Percentiles rank a stretch among this genome's conserved stretches.
Conservation (phyloP, 2,113 vertebrate genomes). For the Eubucco bourcierii region DNA sequence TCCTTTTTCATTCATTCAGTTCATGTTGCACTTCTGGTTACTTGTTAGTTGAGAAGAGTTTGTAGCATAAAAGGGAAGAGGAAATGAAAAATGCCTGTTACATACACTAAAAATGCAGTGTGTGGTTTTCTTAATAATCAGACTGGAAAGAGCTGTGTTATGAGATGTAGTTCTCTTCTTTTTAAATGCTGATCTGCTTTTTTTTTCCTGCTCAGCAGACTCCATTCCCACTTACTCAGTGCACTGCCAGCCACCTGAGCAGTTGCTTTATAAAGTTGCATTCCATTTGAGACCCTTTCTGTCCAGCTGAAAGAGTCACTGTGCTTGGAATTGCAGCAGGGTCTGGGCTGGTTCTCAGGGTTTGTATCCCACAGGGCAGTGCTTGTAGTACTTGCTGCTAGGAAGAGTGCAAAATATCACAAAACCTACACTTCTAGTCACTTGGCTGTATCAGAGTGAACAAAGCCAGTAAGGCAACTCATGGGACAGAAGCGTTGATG, state of each 20-base stretch:
- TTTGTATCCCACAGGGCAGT: background rate
- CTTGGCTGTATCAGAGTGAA: constrained; percentile 27
- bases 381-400: background rate
- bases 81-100: background rate
- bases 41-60: background rate
- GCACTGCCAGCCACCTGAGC: background rate
- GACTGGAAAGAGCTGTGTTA: background rate
- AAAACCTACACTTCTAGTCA: background rate
- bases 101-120: background rate
- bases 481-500: constrained; percentile 53
- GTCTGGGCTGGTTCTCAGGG: background rate
- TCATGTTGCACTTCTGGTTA: background rate
- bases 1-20: background rate
- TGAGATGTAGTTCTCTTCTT: background rate
- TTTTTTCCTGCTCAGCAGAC: background rate
- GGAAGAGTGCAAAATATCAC: background rate
- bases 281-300: background rate
- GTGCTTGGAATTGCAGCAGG: accelerated
- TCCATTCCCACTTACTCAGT: background rate
- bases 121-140: background rate
- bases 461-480: constrained; percentile 47
- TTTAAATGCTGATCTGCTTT: background rate
- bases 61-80: background rate
- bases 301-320: background rate
- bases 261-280: background rate